Base-by-base conservation (phyloP, 2,888 invertebrate species). In the Drosophila neutralis region DNA sequence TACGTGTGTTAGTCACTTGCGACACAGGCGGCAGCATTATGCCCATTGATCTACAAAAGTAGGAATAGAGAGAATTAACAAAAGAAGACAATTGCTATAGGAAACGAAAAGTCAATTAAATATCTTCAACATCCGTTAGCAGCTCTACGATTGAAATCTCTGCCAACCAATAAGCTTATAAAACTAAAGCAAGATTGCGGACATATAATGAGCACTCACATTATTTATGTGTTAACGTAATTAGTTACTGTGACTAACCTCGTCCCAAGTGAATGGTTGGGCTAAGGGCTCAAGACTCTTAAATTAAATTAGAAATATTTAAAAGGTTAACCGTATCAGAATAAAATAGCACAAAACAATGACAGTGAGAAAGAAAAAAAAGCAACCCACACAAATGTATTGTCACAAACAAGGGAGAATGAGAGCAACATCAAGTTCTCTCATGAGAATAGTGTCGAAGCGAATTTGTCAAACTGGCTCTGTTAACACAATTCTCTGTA, bases 1-100 rank as follows among this genome's bases (percentile, higher is more conserved):
- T 93, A 79, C 93, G 91, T 76, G 93, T 92, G 67, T 93, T 93
- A 71, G 93, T 93, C 80, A 93, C 93, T 87, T 93, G 93, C 51
- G 93, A 93, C 54, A 93, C 92, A 52, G 93, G 93, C 58, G 93
- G 93, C 75, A 93, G 89, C 73, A 93, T 80, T 70, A 93, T 93
- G 81, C 93, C 93, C 93, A 93, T 93, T 52, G 93, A 93, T 92
- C 93, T 93, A 76, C 4, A 90, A 91, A 36, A 57, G 33, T 60
- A 54, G 27, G 35, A 48, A 38, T 35, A 57, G 10, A 57, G 7
- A n/a, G 21, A 18, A 67, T 56, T 51, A 49, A 42, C 57, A 57
- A 56, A 35, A 29, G 33, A 49, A 29, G 36, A 58, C n/a, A 57
- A 61, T 40, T 56, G 24, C 62, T 33, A 45, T 45, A 21, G 24